Evolutionary conservation across 2,797 vertebrate genomes (phyloP), one percentile per base, ranked within the genome.

Genomic region (Octomys mimax): DNA sequence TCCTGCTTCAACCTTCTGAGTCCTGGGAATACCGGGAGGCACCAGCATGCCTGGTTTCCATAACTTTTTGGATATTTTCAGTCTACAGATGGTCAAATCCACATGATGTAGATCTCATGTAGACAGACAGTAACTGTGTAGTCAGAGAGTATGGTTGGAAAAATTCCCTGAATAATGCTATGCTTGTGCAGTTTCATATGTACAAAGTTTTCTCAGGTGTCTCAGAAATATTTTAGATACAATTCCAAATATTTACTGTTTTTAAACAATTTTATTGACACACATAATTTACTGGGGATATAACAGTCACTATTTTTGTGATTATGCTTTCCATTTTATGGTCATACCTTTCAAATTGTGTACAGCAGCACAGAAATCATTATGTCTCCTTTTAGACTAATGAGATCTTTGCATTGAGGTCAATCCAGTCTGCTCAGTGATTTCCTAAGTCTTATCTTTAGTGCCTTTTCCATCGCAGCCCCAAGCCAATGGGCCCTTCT

Each of bases 161-260:
- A 70, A 89, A 70, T 68, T 77, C 22, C 46, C n/a, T 31, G 33
- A 82, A 73, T 52, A 77, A 14, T 59, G 52, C 6, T 52, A 6
- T 71, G 9, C 81, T 22, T 71, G 54, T 33, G 24, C 9, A 77
- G 9, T 42, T 36, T 85, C 36, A 24, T 36, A 26, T n/a, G 91
- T 21, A 64, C 52, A 16, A 54, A 68, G 75, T 68, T 78, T 88
- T 75, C 33, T 89, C 79, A 70, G 18, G 52, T 79, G 36, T 84
- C 36, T 91, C n/a, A 81, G 85, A 87, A 61, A 7, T 88, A 73
- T 83, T 83, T 87, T 80, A 2, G 62, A 46, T 31, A 46, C 31
- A 90, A 87, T 89, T 81, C 39, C n/a, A 81, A 83, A 87, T 83
- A 80, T 92, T 86, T 73, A 62, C 2, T 33, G 2, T 86, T 92